phyloP scores from a whole-genome alignment of 2,113 vertebrate species.

The Empidonax traillii region DNA sequence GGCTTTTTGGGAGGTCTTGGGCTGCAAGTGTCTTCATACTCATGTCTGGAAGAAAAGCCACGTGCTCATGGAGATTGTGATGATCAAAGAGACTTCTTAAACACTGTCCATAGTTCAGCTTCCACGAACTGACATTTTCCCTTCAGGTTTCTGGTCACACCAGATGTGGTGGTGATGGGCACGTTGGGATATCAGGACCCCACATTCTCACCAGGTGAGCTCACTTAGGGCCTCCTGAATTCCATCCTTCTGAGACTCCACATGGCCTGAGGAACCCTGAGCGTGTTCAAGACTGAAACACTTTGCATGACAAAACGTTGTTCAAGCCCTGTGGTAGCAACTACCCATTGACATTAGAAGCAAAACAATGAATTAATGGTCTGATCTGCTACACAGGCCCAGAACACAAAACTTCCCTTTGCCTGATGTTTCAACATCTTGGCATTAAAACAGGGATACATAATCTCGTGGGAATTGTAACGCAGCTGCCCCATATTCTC shows the following conservation, averaged over 20 bases:
- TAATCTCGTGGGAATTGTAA: not conserved
- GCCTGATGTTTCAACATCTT: not conserved
- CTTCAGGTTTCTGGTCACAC: not conserved
- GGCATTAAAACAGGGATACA: not conserved
- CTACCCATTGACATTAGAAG: not conserved
- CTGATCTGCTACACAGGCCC: not conserved
- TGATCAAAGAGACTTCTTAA: not conserved
- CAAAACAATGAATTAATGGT: not conserved
- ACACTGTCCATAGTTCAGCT: not conserved
- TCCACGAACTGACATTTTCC: not conserved
- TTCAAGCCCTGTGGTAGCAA: not conserved
- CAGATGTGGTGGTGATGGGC: not conserved
- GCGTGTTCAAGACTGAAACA: not conserved
- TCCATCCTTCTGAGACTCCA: not conserved
- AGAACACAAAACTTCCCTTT: not conserved
- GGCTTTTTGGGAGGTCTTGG: not conserved
- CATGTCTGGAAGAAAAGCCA: not conserved
- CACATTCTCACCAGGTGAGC: accelerated
- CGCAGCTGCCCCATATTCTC: not conserved
- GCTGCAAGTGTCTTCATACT: not conserved
- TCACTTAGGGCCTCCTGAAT: not conserved
- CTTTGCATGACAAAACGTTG: not conserved
- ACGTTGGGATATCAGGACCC: not conserved
- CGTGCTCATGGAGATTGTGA: not conserved
- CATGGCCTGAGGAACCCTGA: accelerated